phyloP scores from a whole-genome alignment of 2,113 vertebrate genomes.

The Polypterus senegalus region DNA sequence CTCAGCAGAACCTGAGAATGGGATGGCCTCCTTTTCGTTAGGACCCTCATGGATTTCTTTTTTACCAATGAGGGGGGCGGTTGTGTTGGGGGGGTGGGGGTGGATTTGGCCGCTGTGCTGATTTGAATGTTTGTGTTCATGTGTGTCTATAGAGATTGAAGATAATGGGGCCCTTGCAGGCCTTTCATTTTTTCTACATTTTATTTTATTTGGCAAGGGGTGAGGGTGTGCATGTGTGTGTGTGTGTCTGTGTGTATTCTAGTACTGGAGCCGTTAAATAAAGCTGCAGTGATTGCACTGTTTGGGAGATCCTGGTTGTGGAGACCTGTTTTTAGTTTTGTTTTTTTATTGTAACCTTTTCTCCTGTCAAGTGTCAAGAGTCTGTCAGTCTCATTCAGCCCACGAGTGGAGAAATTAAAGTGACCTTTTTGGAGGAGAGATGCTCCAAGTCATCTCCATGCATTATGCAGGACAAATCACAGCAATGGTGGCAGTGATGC shows the following conservation, averaged over 20 bases:
- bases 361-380: neutral
- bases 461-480: neutral
- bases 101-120: neutral
- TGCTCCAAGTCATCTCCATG: neutral
- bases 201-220: constrained; percentile 6
- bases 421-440: neutral
- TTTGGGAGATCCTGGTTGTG: neutral
- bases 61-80: neutral
- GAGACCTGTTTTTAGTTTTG: neutral
- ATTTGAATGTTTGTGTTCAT: constrained; percentile 2
- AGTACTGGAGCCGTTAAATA: neutral
- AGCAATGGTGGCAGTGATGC: neutral
- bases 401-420: constrained; percentile 1
- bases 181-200: neutral
- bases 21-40: constrained; percentile 11
- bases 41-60: constrained; percentile 2
- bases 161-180: constrained; percentile 7
- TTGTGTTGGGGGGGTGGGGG: no score
- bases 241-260: neutral
- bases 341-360: neutral
- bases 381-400: constrained; percentile 1
- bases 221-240: no score
- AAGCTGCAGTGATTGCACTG: constrained; percentile 3
- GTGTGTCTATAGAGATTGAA: neutral
- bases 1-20: constrained; percentile 8